These are phyloP conservation scores for Odontesthes bonariensis DNA, from an alignment of 2,113 vertebrate species.

Conservation along the genomic window DNA sequence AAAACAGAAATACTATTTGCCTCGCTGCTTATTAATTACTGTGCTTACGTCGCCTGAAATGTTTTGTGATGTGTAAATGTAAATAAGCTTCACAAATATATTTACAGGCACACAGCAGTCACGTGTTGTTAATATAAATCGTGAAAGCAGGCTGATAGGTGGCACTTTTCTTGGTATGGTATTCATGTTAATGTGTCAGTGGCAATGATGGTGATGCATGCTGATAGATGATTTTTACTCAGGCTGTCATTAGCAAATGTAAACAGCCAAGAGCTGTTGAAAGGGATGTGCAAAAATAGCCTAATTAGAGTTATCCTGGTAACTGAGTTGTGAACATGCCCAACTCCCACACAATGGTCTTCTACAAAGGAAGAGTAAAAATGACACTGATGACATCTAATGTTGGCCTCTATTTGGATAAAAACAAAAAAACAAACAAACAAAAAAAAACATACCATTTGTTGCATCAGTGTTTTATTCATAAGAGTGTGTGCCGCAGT, in stretches of 20 bases:
- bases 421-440: not conserved
- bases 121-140: not conserved
- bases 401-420: not conserved
- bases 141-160: conserved; percentile 20
- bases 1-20: conserved; percentile 48
- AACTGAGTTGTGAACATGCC: conserved; percentile 67
- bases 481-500: conserved; percentile 5
- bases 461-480: conserved; percentile 30
- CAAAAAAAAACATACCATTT: conserved; percentile 19
- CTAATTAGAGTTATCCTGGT: conserved; percentile 80
- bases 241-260: conserved; percentile 77
- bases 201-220: conserved; percentile 75
- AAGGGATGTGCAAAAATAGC: conserved; percentile 81
- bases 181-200: conserved; percentile 64
- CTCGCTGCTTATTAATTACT: conserved; percentile 62
- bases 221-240: conserved; percentile 76
- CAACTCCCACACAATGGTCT: conserved; percentile 61
- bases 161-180: conserved; percentile 43
- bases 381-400: conserved; percentile 65
- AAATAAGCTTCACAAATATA: conserved; percentile 45
- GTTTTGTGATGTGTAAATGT: conserved; percentile 33
- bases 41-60: conserved; percentile 47
- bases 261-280: conserved; percentile 78
- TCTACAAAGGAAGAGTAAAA: conserved; percentile 48
- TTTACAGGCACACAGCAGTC: not conserved